Evolutionary conservation across 1,140 invertebrate genomes (phyloP).

Genomic region (Trichonephila clavipes): DNA sequence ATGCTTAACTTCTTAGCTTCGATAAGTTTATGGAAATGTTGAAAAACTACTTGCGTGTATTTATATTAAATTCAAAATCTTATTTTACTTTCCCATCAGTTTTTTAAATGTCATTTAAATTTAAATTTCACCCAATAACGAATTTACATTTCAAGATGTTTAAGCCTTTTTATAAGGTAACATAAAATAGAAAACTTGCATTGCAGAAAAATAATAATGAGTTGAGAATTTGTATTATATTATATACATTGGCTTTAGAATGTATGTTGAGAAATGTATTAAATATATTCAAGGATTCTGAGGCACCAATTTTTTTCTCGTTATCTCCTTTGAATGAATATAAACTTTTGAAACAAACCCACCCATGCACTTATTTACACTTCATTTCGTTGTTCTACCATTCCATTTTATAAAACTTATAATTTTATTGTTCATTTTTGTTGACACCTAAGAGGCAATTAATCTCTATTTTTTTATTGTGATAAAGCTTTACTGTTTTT

Average conservation of each 20-base stretch:
- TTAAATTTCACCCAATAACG: too few species aligned
- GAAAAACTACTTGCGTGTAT: too few species aligned
- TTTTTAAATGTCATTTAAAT: too few species aligned
- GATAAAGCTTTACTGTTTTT: not conserved
- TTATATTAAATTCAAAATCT: too few species aligned
- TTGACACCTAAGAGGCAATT: not conserved
- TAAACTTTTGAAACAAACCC: not conserved
- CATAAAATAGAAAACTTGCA: not conserved
- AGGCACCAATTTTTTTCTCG: not conserved
- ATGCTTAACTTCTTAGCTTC: too few species aligned
- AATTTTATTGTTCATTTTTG: not conserved
- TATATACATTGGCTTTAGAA: not conserved
- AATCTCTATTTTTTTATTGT: not conserved
- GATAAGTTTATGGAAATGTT: too few species aligned
- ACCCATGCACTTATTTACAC: not conserved
- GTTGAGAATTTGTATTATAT: not conserved
- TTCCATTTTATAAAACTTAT: not conserved
- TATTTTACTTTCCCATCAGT: too few species aligned
- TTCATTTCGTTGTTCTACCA: not conserved
- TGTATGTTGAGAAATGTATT: not conserved
- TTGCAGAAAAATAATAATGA: not conserved
- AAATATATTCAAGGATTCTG: conserved; percentile 2
- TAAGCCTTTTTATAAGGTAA: not conserved
- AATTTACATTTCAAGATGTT: too few species aligned
- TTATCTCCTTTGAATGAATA: not conserved